Percentiles rank a stretch among this genome's conserved stretches.
These are phyloP conservation scores for Polypterus senegalus DNA, from an alignment of 2,113 vertebrate genomes.

Conservation along the genomic window DNA sequence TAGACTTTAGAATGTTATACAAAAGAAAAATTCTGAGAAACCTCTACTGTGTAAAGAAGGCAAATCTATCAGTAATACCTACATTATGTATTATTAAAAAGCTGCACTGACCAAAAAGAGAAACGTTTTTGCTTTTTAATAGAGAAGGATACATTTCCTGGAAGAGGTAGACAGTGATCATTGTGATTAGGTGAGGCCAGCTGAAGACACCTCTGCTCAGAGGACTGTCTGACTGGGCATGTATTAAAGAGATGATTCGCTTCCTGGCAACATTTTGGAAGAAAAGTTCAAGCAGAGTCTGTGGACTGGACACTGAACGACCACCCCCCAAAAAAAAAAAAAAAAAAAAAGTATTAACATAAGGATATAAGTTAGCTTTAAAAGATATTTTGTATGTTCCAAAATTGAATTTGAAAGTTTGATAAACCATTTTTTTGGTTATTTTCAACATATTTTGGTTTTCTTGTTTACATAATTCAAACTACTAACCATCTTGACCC, in stretches of 20 bases:
- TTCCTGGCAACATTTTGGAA: constrained; percentile 77
- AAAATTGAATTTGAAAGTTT: too few relatives aligned
- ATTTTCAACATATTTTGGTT: too few relatives aligned
- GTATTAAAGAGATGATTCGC: constrained; percentile 65
- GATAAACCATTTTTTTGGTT: too few relatives aligned
- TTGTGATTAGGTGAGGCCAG: constrained; percentile 72
- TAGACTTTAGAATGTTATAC: too few relatives aligned
- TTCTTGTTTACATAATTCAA: too few relatives aligned
- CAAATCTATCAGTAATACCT: not conserved
- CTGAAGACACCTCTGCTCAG: constrained; percentile 44
- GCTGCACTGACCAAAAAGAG: not conserved
- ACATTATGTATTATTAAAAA: not conserved
- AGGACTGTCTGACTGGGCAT: constrained; percentile 47
- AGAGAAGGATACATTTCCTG: constrained; percentile 83
- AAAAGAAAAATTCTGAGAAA: too few relatives aligned
- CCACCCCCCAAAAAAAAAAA: not conserved
- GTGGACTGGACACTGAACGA: constrained; percentile 55
- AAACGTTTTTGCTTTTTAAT: not conserved
- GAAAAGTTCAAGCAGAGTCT: constrained; percentile 84
- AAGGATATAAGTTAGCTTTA: not conserved
- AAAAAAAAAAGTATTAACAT: not conserved
- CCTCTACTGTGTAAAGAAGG: too few relatives aligned
- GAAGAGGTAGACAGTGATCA: constrained; percentile 59
- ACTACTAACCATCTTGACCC: too few relatives aligned
- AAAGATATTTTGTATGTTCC: too few relatives aligned